phyloP scores from a whole-genome alignment of 2,113 vertebrate species.

The Oxygymnocypris stewartii region DNA sequence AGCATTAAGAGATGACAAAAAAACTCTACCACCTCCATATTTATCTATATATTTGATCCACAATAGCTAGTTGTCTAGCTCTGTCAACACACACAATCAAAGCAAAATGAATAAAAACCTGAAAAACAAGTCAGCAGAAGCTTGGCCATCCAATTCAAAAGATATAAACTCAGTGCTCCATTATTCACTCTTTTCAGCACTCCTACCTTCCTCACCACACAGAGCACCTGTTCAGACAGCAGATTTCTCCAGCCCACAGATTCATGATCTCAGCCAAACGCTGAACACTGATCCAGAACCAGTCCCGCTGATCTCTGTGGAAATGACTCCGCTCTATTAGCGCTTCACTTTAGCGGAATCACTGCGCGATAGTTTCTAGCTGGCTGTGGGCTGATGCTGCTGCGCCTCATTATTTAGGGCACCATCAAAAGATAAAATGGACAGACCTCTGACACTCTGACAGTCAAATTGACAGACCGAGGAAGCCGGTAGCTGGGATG shows the following conservation, averaged over 20 bases:
- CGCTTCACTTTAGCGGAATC: constrained; percentile 14
- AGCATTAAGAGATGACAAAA: background rate
- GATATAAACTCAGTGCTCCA: background rate
- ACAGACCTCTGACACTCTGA: background rate
- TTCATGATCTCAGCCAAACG: constrained; percentile 14
- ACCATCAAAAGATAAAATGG: background rate
- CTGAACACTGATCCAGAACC: constrained; percentile 21
- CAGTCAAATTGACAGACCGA: background rate
- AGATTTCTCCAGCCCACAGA: constrained; percentile 9
- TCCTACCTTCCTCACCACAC: constrained; percentile 8
- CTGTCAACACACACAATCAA: background rate
- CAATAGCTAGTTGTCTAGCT: background rate
- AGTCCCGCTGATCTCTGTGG: constrained; percentile 20
- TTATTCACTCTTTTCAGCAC: constrained; percentile 15
- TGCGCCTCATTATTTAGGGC: background rate
- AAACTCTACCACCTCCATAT: background rate
- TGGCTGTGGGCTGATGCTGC: background rate
- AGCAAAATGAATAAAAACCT: background rate
- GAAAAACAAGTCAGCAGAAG: background rate
- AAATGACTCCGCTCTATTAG: constrained; percentile 19
- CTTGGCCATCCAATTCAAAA: background rate
- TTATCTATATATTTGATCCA: background rate
- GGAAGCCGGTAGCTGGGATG: background rate
- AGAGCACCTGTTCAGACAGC: constrained; percentile 28
- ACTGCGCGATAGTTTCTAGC: background rate